Evolutionary conservation across 2,797 vertebrate species (phyloP).

Genomic region (Helarctos malayanus): DNA sequence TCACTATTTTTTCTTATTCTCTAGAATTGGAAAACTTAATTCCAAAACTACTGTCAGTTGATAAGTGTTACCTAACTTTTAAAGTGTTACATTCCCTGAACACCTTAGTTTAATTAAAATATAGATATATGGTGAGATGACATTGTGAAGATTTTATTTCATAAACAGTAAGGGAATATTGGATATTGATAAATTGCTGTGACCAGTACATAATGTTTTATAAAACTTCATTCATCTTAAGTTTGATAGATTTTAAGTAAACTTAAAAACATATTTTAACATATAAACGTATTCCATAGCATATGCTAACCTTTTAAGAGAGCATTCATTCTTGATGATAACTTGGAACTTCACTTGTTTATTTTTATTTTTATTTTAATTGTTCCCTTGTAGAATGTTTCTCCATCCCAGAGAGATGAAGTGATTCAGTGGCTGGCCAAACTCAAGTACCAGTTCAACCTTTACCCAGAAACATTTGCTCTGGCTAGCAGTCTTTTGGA

Average conservation of each 20-base stretch:
- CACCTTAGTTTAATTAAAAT: slow-evolving; percentile 36
- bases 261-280: slow-evolving; percentile 48
- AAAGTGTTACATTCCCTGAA: slow-evolving; percentile 46
- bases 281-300: slow-evolving; percentile 20
- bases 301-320: slow-evolving; percentile 59
- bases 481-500: slow-evolving; percentile 97
- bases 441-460: slow-evolving; percentile 94
- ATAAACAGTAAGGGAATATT: slow-evolving; percentile 41
- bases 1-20: slow-evolving; percentile 35
- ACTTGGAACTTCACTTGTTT: slow-evolving; percentile 37
- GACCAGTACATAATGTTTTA: neutral
- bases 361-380: slow-evolving; percentile 63
- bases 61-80: slow-evolving; percentile 36
- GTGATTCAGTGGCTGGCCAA: slow-evolving; percentile 96
- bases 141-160: slow-evolving; percentile 15
- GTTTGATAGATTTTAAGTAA: slow-evolving; percentile 61
- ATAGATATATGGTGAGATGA: slow-evolving; percentile 19
- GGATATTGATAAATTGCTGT: slow-evolving; percentile 40
- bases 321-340: slow-evolving; percentile 29
- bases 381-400: slow-evolving; percentile 93
- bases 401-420: slow-evolving; percentile 97
- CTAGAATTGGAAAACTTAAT: slow-evolving; percentile 62
- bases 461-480: slow-evolving; percentile 98
- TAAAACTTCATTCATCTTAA: slow-evolving; percentile 15
- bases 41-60: slow-evolving; percentile 43